Evolutionary conservation across 2,888 invertebrate genomes (phyloP), one percentile per base, ranked within the genome.

Genomic region (Ormyrus nitidulus): DNA sequence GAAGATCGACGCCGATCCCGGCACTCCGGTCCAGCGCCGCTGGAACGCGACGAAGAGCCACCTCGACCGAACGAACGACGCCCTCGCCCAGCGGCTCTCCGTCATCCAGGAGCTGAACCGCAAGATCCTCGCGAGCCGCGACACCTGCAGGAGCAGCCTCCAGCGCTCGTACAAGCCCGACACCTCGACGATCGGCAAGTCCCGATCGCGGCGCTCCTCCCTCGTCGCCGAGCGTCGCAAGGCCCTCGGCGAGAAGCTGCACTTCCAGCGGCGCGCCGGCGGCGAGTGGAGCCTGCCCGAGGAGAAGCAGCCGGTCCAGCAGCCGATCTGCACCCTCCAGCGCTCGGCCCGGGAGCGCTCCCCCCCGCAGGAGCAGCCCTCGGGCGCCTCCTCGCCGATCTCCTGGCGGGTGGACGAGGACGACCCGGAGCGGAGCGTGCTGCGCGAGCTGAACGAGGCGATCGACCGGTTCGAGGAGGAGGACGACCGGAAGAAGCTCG

Each of bases 61-160:
- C 66, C 80, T 84, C 2, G 87, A 89, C 44, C 88, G 88, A 46
- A 85, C 86, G 9, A 87, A 87, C 80, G 89, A 89, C 75, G 89
- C 90, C 11, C 89, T 90, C 49, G 85, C 89, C 0, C 89, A 89
- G 69, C 84, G 90, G 9, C 80, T 89, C 5, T 87, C 88, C 65
- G 79, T 90, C 54, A 90, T 90, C 9, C 88, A 89, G 77, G 90
- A 90, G 62, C 79, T 90, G 46, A 90, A 90, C 82, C 88, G 88
- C 49, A 90, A 90, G 83, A 90, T 90, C 34, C 82, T 90, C 3
- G 86, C 87, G 4, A 90, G 88, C 77, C 88, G 88, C 76, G 89
- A 90, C 65, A 86, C 85, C 88, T 89, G 68, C 89, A 89, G 54
- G 86, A 87, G 34, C 58, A 46, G 5, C 19, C 19, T 19, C 19